phyloP scores from a whole-genome alignment of 2,797 vertebrate genomes.

The Sebastes kiyomatsui region DNA sequence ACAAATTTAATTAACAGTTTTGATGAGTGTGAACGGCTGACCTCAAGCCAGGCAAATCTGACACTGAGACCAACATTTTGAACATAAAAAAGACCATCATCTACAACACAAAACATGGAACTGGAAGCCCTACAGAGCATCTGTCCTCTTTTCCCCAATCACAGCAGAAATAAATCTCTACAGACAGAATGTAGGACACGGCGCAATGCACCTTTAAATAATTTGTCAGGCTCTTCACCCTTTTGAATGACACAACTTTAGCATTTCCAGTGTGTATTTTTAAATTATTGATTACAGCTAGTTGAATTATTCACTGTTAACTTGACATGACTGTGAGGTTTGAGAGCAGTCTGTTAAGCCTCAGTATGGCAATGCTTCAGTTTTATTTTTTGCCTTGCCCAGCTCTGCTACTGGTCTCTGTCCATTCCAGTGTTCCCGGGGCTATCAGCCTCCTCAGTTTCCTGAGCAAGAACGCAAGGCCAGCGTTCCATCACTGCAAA shows the following conservation, averaged over 20 bases:
- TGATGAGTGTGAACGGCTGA: background rate
- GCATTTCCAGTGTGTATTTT: slow-evolving; percentile 24
- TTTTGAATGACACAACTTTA: slow-evolving; percentile 17
- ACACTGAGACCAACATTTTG: background rate
- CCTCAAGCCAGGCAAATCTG: background rate
- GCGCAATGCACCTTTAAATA: slow-evolving; percentile 38
- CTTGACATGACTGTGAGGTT: slow-evolving; percentile 10
- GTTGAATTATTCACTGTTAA: slow-evolving; percentile 50
- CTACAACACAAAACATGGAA: background rate
- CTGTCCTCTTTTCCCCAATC: background rate
- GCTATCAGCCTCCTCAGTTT: background rate
- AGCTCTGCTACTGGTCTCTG: background rate
- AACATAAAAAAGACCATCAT: background rate
- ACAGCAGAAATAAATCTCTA: slow-evolving; percentile 5
- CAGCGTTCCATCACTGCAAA: background rate
- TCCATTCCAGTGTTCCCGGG: background rate
- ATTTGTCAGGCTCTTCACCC: slow-evolving; percentile 27
- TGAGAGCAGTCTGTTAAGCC: background rate
- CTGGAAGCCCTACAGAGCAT: background rate
- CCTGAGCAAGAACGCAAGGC: background rate
- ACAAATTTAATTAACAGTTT: background rate
- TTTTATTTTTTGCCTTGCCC: background rate
- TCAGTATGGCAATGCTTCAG: too few relatives aligned
- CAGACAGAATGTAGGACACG: slow-evolving; percentile 14
- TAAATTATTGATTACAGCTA: slow-evolving; percentile 37